Evolutionary conservation across 1,140 invertebrate genomes (phyloP).

Genomic region (Rhagoletis pomonella): DNA sequence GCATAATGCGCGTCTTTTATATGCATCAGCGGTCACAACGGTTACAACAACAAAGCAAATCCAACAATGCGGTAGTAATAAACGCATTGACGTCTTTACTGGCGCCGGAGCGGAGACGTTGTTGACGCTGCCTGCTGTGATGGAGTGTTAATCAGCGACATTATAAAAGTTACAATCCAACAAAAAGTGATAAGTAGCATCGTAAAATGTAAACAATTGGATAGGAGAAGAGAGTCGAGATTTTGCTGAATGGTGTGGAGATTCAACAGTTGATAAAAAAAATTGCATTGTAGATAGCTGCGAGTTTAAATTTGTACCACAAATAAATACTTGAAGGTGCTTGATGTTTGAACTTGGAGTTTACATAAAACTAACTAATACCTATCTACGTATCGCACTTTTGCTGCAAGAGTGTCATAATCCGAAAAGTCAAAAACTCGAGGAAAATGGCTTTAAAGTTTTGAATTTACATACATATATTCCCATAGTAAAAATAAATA

Average conservation of each 20-base stretch:
- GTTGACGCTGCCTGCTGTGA: not conserved
- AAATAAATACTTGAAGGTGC: not conserved
- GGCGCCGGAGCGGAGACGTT: not conserved
- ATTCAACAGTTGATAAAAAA: conserved; percentile 7
- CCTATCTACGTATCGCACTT: too few relatives aligned
- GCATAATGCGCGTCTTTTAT: conserved; percentile 51
- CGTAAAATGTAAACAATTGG: conserved; percentile 14
- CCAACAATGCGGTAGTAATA: conserved; percentile 45
- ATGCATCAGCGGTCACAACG: not conserved
- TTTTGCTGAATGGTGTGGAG: not conserved
- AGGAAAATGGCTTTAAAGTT: too few relatives aligned
- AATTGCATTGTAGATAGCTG: not conserved
- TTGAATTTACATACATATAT: too few relatives aligned
- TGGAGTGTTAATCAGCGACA: conserved; percentile 24
- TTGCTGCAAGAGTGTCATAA: too few relatives aligned
- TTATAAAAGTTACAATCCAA: conserved; percentile 10
- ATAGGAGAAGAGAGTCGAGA: not conserved
- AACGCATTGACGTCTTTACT: conserved; percentile 16
- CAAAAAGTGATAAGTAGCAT: conserved; percentile 14
- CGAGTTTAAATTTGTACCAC: not conserved
- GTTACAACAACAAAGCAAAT: not conserved
- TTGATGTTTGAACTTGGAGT: too few relatives aligned
- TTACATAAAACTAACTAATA: too few relatives aligned
- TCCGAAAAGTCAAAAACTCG: too few relatives aligned
- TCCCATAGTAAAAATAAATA: too few relatives aligned